phyloP scores from a whole-genome alignment of 2,113 vertebrate genomes.

The Rhinoptilus africanus region DNA sequence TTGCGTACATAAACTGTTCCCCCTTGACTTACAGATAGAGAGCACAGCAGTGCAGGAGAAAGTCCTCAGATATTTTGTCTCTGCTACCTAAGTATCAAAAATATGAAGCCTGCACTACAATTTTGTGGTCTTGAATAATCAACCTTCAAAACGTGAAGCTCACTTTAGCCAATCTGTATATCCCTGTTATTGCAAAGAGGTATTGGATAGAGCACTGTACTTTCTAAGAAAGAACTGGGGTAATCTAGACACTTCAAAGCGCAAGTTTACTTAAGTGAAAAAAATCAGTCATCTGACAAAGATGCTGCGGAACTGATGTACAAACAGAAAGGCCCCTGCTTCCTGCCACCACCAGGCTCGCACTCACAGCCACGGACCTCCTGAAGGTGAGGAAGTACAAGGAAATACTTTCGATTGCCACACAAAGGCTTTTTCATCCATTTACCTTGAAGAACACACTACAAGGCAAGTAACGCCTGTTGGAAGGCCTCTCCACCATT shows the following conservation, averaged over 20 bases:
- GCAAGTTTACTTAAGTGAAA: neutral
- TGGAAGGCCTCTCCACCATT: no score
- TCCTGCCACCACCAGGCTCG: no score
- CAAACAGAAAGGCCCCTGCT: neutral
- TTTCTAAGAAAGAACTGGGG: neutral
- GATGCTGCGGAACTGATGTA: neutral
- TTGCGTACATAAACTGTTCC: no score
- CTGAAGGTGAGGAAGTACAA: neutral
- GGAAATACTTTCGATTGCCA: no score
- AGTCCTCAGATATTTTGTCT: no score
- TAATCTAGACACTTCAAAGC: neutral
- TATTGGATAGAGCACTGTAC: neutral
- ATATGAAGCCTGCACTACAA: neutral
- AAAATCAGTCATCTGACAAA: neutral
- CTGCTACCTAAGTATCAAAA: neutral
- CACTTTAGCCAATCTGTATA: neutral
- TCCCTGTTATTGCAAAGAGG: no score
- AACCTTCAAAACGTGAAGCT: neutral
- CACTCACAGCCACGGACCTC: neutral
- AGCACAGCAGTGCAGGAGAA: no score
- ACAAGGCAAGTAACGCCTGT: no score
- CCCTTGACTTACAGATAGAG: no score
- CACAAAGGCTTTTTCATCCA: no score
- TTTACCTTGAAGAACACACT: no score
- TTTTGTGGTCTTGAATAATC: no score